Percentiles rank a stretch among this genome's conserved stretches.
Conservation (phyloP, 2,888 invertebrate species). For the Drosophila peninsularis region DNA sequence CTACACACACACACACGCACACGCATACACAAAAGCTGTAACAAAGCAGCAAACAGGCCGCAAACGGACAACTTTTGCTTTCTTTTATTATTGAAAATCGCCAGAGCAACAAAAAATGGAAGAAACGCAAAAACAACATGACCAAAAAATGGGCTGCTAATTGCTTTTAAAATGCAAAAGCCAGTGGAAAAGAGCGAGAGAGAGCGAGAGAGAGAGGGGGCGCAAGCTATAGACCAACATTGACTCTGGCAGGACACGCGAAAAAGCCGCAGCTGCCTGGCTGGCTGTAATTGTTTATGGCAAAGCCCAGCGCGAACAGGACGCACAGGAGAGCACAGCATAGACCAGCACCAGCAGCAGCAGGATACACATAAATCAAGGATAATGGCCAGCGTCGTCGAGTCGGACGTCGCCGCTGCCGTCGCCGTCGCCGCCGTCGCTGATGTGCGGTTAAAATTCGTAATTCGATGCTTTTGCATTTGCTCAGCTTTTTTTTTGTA, state of each 20-base stretch:
- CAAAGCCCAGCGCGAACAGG: slow-evolving; percentile 51
- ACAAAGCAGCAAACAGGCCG: slow-evolving; percentile 49
- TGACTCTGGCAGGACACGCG: slow-evolving; percentile 71
- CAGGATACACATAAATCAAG: slow-evolving; percentile 79
- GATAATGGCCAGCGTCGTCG: slow-evolving; percentile 75
- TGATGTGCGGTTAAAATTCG: slow-evolving; percentile 70
- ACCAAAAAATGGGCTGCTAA: slow-evolving; percentile 77
- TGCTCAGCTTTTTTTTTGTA: slow-evolving; percentile 36
- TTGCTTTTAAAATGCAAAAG: slow-evolving; percentile 79
- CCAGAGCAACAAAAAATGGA: slow-evolving; percentile 37
- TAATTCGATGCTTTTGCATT: slow-evolving; percentile 79
- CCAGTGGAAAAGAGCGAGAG: slow-evolving; percentile 32
- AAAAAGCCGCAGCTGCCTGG: slow-evolving; percentile 71
- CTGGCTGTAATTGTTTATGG: slow-evolving; percentile 73
- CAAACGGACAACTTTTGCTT: slow-evolving; percentile 52
- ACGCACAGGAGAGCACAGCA: slow-evolving; percentile 33
- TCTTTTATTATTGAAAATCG: slow-evolving; percentile 75
- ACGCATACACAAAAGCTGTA: slow-evolving; percentile 13
- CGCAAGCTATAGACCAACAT: slow-evolving; percentile 59
- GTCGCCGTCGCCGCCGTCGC: slow-evolving; percentile 41
- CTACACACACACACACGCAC: slow-evolving; percentile 23
- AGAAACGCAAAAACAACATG: slow-evolving; percentile 48
- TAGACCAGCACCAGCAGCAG: slow-evolving; percentile 27
- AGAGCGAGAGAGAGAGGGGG: slow-evolving; percentile 8
- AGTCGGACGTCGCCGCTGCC: slow-evolving; percentile 50